Evolutionary conservation across 2,113 vertebrate species (phyloP).

Genomic region (Xyrauchen texanus): DNA sequence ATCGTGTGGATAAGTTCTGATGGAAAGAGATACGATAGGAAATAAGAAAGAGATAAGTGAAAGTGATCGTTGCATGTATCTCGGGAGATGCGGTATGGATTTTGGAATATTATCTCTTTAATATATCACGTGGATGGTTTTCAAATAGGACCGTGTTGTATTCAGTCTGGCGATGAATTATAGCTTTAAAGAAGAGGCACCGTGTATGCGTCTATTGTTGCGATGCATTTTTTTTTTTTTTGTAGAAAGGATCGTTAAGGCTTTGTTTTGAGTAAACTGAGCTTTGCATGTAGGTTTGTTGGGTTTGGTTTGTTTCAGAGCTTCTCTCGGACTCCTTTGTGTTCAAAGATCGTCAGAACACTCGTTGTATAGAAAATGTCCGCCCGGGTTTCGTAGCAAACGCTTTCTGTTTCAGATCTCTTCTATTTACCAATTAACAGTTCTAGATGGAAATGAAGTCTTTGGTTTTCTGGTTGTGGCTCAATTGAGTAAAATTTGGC

Average conservation of each 20-base stretch:
- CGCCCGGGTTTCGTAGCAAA: not conserved
- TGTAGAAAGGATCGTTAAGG: not conserved
- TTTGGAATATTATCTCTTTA: no score
- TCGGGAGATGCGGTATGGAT: no score
- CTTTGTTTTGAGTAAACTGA: not conserved
- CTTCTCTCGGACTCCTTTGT: slow-evolving; percentile 27
- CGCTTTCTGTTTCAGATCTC: no score
- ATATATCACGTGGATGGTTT: no score
- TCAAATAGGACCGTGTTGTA: no score
- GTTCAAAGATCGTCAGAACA: not conserved
- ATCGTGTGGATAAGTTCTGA: slow-evolving; percentile 1
- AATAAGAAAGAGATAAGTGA: not conserved
- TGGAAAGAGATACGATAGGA: not conserved
- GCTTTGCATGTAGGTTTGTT: not conserved
- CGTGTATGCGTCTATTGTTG: no score
- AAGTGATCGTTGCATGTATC: no score
- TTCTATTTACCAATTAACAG: no score
- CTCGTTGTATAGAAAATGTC: not conserved
- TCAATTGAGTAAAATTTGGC: not conserved
- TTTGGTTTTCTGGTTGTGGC: not conserved
- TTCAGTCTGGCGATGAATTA: no score
- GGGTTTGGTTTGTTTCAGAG: not conserved
- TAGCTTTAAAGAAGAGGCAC: no score
- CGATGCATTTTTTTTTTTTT: not conserved
- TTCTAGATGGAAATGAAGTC: no score